Base-by-base conservation (phyloP, 2,113 vertebrate genomes). In the Halcyon malimbica region DNA sequence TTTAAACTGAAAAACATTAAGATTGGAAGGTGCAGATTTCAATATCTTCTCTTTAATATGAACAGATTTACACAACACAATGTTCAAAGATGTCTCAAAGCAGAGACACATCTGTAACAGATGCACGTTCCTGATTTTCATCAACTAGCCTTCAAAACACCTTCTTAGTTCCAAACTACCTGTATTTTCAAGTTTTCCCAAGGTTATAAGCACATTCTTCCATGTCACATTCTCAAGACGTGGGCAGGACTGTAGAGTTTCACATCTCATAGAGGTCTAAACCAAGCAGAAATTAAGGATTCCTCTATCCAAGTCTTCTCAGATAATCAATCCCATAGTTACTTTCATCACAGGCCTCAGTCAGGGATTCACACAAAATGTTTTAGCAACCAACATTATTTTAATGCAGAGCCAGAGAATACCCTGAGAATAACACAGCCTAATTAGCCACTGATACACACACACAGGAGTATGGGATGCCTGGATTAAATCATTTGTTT, bases 211-310 rank as follows among this genome's bases (percentile, higher is more conserved):
- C 48, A 60, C 11, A 19, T 16, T 28, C 10, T 51, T 73, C 20
- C 26, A 4, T 46, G 28, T 31, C 68, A n/a, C 25, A 31, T 35
- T 60, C 16, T 12, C 0, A 0, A 77, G 13, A 25, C 60, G 69
- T 65, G 13, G 9, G 29, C 20, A 84, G 25, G 33, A 87, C 44
- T 53, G 8, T 3, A 26, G 11, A 37, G 16, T 75, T 83, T 65
- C 11, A 29, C n/a, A 50, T 13, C 13, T n/a, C 31, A 3, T 24
- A 23, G 8, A 42, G 3, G 5, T 48, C 19, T 57, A 68, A 76
- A 60, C 6, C 24, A 60, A 83, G 24, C 6, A 86, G 35, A 87
- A 79, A 35, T 29, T 21, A 46, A 68, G 44, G 19, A 69, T 73
- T 77, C 5, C 13, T 56, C 39, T 77, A 48, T 4, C 10, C 26